Conservation (phyloP, 2,888 invertebrate species). For the Stomorhina lunata region DNA sequence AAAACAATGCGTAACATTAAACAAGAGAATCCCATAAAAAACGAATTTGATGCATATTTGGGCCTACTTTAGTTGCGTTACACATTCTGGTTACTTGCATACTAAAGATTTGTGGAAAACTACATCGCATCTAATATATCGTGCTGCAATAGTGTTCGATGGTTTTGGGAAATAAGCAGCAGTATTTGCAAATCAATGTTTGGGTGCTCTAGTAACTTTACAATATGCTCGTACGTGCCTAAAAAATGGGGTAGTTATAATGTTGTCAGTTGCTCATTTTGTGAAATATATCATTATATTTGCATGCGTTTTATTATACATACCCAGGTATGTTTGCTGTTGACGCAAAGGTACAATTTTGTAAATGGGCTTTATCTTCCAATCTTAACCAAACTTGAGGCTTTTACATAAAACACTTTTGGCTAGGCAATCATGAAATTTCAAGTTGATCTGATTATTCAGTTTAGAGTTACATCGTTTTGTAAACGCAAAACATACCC, state of each 20-base stretch:
- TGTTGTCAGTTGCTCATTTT: no score
- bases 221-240: no score
- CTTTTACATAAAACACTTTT: not conserved
- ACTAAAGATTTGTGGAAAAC: slow-evolving; percentile 51
- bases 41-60: slow-evolving; percentile 39
- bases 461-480: no score
- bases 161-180: no score
- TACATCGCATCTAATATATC: no score
- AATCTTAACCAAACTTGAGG: not conserved
- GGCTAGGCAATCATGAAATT: no score
- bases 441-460: no score
- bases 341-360: not conserved
- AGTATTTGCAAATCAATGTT: no score
- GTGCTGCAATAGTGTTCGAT: no score
- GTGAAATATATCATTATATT: not conserved
- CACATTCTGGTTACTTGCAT: slow-evolving; percentile 25
- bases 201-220: no score
- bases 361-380: not conserved
- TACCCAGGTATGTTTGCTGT: not conserved
- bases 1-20: slow-evolving; percentile 38
- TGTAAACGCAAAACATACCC: no score
- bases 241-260: no score
- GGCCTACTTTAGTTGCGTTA: slow-evolving; percentile 31
- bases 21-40: slow-evolving; percentile 34
- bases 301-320: not conserved